Evolutionary conservation across 2,888 invertebrate genomes (phyloP).

Genomic region (Tuta absoluta): DNA sequence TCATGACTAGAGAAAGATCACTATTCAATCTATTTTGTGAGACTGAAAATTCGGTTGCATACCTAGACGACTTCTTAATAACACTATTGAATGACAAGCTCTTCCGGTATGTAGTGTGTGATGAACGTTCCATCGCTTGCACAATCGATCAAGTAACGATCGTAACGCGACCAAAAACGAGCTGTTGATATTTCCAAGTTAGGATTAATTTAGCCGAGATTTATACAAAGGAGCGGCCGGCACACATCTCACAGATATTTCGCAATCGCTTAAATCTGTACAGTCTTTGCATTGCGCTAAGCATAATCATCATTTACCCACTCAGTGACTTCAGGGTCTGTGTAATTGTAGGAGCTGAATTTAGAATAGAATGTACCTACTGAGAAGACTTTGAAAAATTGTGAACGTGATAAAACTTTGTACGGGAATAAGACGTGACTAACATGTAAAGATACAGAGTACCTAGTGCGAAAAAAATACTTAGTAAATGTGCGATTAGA

Average conservation of each 20-base stretch:
- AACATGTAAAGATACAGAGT: not conserved
- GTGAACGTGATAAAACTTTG: slow-evolving; percentile 10
- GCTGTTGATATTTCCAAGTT: slow-evolving; percentile 17
- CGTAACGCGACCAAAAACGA: not conserved
- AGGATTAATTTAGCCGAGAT: slow-evolving; percentile 21
- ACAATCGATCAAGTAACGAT: not conserved
- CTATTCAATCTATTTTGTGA: no score
- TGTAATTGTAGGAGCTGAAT: slow-evolving; percentile 7
- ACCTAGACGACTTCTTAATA: no score
- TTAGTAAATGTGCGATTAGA: not conserved
- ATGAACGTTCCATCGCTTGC: not conserved
- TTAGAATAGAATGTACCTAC: not conserved
- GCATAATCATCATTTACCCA: slow-evolving; percentile 9
- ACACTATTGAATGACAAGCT: not conserved
- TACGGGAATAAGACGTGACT: not conserved
- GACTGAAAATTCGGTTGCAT: no score
- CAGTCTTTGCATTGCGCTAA: slow-evolving; percentile 15
- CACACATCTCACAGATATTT: slow-evolving; percentile 39
- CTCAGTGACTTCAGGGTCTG: slow-evolving; percentile 12
- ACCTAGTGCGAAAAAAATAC: not conserved
- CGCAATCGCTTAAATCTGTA: slow-evolving; percentile 40
- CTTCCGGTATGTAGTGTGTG: not conserved
- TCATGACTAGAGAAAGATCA: not conserved
- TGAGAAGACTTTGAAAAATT: not conserved
- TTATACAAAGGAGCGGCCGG: slow-evolving; percentile 24